Conservation (phyloP, 2,113 vertebrate genomes). For the Burhinus oedicnemus region DNA sequence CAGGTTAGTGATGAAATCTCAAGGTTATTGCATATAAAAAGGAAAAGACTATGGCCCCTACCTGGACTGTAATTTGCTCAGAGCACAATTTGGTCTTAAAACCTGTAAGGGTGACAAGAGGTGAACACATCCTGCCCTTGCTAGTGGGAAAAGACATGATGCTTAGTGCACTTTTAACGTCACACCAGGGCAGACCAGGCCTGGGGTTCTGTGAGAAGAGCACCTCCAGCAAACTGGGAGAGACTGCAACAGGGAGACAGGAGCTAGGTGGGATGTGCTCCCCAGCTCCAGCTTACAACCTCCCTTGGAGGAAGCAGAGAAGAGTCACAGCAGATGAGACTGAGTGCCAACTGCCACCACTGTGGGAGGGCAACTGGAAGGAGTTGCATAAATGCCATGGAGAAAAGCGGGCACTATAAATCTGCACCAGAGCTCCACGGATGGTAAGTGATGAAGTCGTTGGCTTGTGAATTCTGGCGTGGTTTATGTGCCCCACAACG, state of each 20-base stretch:
- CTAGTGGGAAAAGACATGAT: neutral
- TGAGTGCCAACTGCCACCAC: neutral
- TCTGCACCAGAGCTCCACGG: neutral
- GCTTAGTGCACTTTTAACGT: neutral
- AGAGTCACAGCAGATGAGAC: neutral
- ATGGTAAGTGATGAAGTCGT: neutral
- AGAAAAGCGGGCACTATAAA: neutral
- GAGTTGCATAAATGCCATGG: neutral
- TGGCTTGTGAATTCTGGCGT: neutral
- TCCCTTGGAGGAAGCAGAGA: neutral
- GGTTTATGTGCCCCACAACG: neutral
- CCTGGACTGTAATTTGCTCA: neutral
- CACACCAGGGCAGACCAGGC: neutral
- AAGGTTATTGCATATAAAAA: neutral
- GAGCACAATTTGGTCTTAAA: neutral
- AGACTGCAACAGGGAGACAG: neutral
- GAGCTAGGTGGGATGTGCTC: neutral
- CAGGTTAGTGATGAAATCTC: slow-evolving; percentile 10
- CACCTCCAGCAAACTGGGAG: neutral
- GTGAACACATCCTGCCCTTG: neutral
- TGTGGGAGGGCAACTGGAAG: neutral
- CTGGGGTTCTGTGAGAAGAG: neutral
- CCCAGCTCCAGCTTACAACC: neutral
- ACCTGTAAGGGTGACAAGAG: neutral
- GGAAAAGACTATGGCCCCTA: neutral